Evolutionary conservation across 2,113 vertebrate species (phyloP), one percentile per base, ranked within the genome.

Genomic region (Myodes glareolus): DNA sequence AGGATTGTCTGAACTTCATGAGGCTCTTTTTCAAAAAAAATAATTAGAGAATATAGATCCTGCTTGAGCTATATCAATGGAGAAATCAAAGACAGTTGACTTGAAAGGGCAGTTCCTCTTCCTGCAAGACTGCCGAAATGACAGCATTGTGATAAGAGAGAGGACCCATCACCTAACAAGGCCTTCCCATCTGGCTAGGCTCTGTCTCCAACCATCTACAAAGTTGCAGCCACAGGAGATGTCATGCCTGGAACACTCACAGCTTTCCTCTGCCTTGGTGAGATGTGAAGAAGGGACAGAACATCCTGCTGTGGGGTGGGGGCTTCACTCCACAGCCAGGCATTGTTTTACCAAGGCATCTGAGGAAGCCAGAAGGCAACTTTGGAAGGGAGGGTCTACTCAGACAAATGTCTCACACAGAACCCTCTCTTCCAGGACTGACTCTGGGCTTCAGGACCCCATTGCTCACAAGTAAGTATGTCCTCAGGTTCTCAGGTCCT

Each of bases 211-310:
- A 0, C n/a, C 0, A 0, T 0, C 10, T 45, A n/a, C 33, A 5
- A 55, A 3, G 13, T 0, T 0, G 10, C 8, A 61, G 7, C 2
- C 0, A 23, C 1, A 23, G 16, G 1, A 72, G 23, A 58, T 0
- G 0, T 19, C 39, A 91, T 97, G 94, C 16, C 23, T 0, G 29
- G 7, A 12, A 3, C 3, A 0, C 19, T 97, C n/a, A 36, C 0
- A 0, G 7, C 31, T 50, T 78, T 97, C 77, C 50, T 96, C 31
- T 92, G 9, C 58, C 77, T 97, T 0, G 58, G 93, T 92, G 78
- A 97, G 93, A 76, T 9, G 5, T 23, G n/a, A 50, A 29, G 27
- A 1, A 7, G 39, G 58, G 0, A 7, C 5, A 11, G 58, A 61
- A 67, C 8, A 6, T 11, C 19, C 73, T 77, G 5, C 0, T 29